Percentiles rank a stretch among this genome's conserved stretches.
Conservation (phyloP, 2,888 invertebrate species). For the Orchesella flavescens region DNA sequence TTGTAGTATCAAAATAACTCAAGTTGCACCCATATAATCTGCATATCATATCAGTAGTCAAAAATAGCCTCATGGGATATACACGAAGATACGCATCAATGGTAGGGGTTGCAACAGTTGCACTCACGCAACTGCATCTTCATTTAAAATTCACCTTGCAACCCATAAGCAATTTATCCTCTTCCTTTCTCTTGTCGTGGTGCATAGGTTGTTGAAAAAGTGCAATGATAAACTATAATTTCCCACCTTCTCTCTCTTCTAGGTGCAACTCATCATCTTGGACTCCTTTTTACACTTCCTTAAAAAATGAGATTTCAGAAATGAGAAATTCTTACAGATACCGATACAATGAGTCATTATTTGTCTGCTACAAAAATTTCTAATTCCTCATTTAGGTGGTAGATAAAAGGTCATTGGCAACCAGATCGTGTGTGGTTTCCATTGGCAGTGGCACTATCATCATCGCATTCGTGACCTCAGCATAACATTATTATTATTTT, state of each 20-base stretch:
- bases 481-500: too few species aligned
- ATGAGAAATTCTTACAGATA: background rate
- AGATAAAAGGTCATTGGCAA: conserved; percentile 36
- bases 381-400: conserved; percentile 8
- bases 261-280: background rate
- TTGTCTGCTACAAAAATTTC: conserved; percentile 8
- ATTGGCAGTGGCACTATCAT: conserved; percentile 4
- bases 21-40: too few species aligned
- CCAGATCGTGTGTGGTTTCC: conserved; percentile 29
- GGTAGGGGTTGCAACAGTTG: too few species aligned
- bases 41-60: background rate
- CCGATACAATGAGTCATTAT: conserved; percentile 24
- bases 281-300: conserved; percentile 4
- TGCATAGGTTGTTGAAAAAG: background rate
- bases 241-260: background rate
- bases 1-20: too few species aligned
- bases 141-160: background rate
- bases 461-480: background rate
- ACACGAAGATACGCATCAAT: too few species aligned
- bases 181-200: background rate
- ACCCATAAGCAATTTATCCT: background rate
- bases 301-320: conserved; percentile 19
- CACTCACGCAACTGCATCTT: background rate
- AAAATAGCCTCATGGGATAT: background rate
- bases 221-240: background rate